Base-by-base conservation (phyloP, 1,140 invertebrate species). In the Grapholita molesta region DNA sequence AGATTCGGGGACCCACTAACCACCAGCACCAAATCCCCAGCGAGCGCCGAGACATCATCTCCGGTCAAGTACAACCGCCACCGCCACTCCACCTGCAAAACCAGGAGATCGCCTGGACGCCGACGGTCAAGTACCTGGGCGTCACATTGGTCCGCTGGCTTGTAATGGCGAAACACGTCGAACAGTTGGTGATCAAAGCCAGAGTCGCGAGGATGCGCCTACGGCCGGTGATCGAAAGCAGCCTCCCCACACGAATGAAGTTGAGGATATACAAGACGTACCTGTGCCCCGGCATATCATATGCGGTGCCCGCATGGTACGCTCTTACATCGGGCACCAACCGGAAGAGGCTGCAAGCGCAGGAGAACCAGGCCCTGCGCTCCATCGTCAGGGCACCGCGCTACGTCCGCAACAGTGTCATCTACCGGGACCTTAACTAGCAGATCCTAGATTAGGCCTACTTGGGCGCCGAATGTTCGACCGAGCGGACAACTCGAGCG, bases 271-370 rank as follows among this genome's bases (percentile, higher is more conserved):
- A 72, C 71, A 75, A 73, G 7, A 61, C 64, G 1, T 74, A 76
- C 48, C 23, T 78, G 9, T 64, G 72, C 0, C 66, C 74, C 0
- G 64, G 70, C 28, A 69, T 78, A 0, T 76, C 70, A 24, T 75
- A 75, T 35, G 73, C 73, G 32, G 71, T 70, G 3, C 70, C 72
- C 1, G 76, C 73, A 4, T 78, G 73, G 73, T 73, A 69, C 61
- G 66, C 66, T 0, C 64, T 76, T n/a, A 11, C 12, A 4, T 42
- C 32, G 0, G 24, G 18, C 8, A 2, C 25, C 1, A 21, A 67
- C 11, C 11, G 48, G 9, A 12, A n/a, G 35, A 53, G 15, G 30
- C n/a, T 67, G 12, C 1, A 23, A 15, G 48, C 48, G 7, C 42
- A 38, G 24, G 38, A 67, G 21, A 18, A 1, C 12, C 24, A 18